Evolutionary conservation across 2,113 vertebrate species (phyloP).

Genomic region (Puntigrus tetrazona): DNA sequence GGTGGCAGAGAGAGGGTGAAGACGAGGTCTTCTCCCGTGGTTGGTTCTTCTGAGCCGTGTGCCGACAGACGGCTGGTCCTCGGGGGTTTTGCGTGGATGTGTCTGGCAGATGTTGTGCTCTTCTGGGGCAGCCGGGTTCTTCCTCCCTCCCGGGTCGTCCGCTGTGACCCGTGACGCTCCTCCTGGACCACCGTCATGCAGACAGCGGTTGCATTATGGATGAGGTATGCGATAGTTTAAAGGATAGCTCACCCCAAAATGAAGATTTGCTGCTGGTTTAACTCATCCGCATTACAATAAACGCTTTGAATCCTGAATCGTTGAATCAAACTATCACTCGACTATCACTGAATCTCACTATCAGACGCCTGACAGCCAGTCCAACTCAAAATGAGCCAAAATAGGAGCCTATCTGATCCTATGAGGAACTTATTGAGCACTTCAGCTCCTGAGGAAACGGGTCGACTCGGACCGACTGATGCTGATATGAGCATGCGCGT

Average conservation of each 20-base stretch:
- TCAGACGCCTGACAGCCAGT: too few relatives aligned
- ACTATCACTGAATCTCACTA: too few relatives aligned
- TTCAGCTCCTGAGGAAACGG: too few relatives aligned
- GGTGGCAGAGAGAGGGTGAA: slow-evolving; percentile 17
- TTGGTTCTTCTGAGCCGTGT: background rate
- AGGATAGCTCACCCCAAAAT: background rate
- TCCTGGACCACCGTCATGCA: slow-evolving; percentile 37
- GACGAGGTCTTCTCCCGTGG: slow-evolving; percentile 7
- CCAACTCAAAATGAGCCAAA: too few relatives aligned
- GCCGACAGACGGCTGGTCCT: slow-evolving; percentile 1
- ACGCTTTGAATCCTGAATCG: too few relatives aligned
- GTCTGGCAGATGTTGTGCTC: slow-evolving; percentile 44
- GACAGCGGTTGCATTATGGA: background rate
- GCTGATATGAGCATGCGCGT: too few relatives aligned
- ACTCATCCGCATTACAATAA: background rate
- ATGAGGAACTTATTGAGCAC: too few relatives aligned
- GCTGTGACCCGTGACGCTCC: slow-evolving; percentile 19
- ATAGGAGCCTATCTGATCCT: too few relatives aligned
- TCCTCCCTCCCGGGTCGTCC: background rate
- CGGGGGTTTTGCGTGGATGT: background rate
- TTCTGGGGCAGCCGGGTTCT: background rate
- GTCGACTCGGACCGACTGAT: too few relatives aligned
- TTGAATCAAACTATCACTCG: too few relatives aligned
- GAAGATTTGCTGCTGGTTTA: background rate
- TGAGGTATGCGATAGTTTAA: background rate